Evolutionary conservation across 1,140 invertebrate species (phyloP).

Genomic region (Zaprionus ghesquierei): DNA sequence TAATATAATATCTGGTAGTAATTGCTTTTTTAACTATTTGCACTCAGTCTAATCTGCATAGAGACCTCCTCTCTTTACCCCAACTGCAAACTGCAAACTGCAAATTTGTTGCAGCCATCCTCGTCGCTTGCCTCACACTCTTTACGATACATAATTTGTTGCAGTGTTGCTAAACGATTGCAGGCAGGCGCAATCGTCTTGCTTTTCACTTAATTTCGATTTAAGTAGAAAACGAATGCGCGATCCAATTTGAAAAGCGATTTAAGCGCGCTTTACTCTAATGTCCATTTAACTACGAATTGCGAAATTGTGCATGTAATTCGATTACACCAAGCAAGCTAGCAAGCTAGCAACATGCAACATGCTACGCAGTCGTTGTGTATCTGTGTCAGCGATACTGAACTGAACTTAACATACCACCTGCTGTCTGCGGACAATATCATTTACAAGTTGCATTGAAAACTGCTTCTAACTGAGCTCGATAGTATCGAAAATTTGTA

Average conservation of each 20-base stretch:
- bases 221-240: constrained; percentile 36
- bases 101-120: background rate
- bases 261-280: constrained; percentile 31
- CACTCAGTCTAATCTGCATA: background rate
- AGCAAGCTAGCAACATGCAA: background rate
- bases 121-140: background rate
- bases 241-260: constrained; percentile 38
- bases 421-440: constrained; percentile 12
- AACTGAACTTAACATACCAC: background rate
- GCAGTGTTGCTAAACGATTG: constrained; percentile 29
- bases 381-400: constrained; percentile 25
- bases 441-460: constrained; percentile 27
- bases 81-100: background rate
- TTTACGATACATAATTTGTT: background rate
- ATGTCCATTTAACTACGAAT: constrained; percentile 32
- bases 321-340: constrained; percentile 21
- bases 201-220: constrained; percentile 47
- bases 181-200: constrained; percentile 10
- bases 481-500: constrained; percentile 12
- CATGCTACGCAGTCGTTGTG: background rate
- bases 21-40: no score
- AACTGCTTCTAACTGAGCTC: background rate
- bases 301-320: constrained; percentile 40
- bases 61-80: background rate
- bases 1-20: no score